Percentiles rank a stretch among this genome's conserved stretches.
Evolutionary conservation across 2,797 vertebrate genomes (phyloP).

Genomic region (Gorsachius magnificus): DNA sequence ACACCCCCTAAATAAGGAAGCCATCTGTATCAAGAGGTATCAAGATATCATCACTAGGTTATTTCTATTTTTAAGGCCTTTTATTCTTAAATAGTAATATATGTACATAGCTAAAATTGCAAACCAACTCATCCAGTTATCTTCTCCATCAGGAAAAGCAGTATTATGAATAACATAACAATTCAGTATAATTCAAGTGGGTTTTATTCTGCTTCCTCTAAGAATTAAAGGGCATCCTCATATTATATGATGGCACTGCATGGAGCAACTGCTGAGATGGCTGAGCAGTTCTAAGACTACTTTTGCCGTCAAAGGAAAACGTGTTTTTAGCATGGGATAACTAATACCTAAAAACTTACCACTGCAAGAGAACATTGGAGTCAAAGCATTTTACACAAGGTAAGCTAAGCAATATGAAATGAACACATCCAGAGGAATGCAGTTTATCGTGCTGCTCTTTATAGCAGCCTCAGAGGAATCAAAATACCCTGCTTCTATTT

Average conservation of each 20-base stretch:
- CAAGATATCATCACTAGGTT: neutral
- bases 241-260: neutral
- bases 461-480: neutral
- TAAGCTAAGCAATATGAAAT: neutral
- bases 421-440: neutral
- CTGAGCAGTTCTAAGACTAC: neutral
- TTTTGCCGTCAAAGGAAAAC: neutral
- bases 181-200: neutral
- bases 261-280: neutral
- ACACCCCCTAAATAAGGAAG: neutral
- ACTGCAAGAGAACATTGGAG: neutral
- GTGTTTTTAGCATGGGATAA: neutral
- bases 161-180: neutral
- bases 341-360: neutral
- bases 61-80: neutral
- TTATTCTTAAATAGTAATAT: neutral
- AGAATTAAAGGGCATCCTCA: neutral
- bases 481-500: neutral
- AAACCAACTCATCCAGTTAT: neutral
- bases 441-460: neutral
- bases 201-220: neutral
- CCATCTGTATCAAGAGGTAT: neutral
- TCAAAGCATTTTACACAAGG: neutral
- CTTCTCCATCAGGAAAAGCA: neutral
- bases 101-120: neutral